These are phyloP conservation scores for Electrophaes corylata DNA, from an alignment of 2,888 invertebrate species.

Conservation along the genomic window DNA sequence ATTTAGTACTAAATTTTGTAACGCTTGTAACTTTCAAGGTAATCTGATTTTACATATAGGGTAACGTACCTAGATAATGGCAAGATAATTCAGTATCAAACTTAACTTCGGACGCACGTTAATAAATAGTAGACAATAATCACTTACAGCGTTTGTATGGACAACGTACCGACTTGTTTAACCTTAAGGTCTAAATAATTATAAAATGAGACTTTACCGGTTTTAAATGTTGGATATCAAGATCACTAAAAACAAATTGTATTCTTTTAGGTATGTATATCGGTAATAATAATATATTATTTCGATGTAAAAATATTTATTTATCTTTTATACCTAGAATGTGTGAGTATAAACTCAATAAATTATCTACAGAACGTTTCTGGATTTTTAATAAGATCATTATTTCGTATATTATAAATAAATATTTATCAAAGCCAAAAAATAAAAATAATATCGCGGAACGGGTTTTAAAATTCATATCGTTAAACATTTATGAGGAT, in stretches of 20 bases:
- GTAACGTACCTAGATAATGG: no score
- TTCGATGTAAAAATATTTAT: neutral
- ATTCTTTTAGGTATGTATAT: neutral
- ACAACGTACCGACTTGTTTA: no score
- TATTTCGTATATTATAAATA: constrained; percentile 9
- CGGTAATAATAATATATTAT: neutral
- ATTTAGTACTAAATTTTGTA: no score
- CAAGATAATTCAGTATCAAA: no score
- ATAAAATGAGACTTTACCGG: constrained; percentile 20
- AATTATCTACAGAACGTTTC: neutral
- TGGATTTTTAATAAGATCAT: neutral
- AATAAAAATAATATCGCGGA: constrained; percentile 29
- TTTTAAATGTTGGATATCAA: constrained; percentile 10
- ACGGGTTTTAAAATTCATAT: constrained; percentile 42
- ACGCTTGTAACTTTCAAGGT: no score
- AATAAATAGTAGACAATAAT: no score
- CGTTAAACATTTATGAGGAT: constrained; percentile 51
- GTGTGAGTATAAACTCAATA: neutral
- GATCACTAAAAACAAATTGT: neutral
- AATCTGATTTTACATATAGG: no score
- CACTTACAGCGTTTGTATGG: no score
- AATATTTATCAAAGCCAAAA: constrained; percentile 14
- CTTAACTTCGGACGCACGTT: no score
- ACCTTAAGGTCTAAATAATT: constrained; percentile 8
- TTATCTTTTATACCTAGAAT: neutral